These are phyloP conservation scores for Protaetia brevitarsis DNA, from an alignment of 1,140 invertebrate species.

Conservation along the genomic window DNA sequence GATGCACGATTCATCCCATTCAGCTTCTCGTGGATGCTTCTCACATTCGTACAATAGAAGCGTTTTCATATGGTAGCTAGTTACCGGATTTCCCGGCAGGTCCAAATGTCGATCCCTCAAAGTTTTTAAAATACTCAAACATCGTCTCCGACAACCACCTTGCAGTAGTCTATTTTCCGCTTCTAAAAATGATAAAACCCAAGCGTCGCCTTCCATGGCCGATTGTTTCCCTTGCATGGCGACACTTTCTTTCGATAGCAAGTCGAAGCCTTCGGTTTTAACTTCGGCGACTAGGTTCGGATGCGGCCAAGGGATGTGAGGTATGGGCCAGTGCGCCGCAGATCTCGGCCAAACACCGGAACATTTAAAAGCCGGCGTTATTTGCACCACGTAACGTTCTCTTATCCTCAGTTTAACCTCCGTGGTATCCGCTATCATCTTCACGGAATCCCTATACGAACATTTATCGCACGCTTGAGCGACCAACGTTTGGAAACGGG, in stretches of 20 bases:
- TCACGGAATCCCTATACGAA: constrained; percentile 84
- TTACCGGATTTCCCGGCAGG: constrained; percentile 82
- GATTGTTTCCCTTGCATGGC: constrained; percentile 80
- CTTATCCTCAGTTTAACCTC: constrained; percentile 86
- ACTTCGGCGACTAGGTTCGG: constrained; percentile 87
- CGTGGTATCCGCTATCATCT: constrained; percentile 91
- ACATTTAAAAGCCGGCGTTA: constrained; percentile 93
- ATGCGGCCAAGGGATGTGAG: constrained; percentile 86
- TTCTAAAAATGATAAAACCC: constrained; percentile 87
- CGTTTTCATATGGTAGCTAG: constrained; percentile 86
- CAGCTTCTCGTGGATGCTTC: constrained; percentile 86
- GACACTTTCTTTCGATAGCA: constrained; percentile 82
- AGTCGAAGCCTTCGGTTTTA: constrained; percentile 90
- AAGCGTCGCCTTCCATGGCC: constrained; percentile 92
- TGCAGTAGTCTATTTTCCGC: constrained; percentile 82
- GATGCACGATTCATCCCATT: constrained; percentile 89
- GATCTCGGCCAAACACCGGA: constrained; percentile 91
- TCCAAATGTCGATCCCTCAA: constrained; percentile 86
- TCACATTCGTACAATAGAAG: constrained; percentile 91
- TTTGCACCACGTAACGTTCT: constrained; percentile 88
- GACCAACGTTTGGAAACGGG: constrained; percentile 89
- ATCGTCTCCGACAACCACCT: constrained; percentile 73
- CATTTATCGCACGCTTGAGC: constrained; percentile 94
- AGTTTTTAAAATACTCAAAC: constrained; percentile 85
- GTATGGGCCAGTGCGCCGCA: constrained; percentile 89